A percentile compares a stretch with the other conserved stretches of the same genome.
Conservation (phyloP, 2,113 vertebrate genomes). For the Rutilus rutilus region DNA sequence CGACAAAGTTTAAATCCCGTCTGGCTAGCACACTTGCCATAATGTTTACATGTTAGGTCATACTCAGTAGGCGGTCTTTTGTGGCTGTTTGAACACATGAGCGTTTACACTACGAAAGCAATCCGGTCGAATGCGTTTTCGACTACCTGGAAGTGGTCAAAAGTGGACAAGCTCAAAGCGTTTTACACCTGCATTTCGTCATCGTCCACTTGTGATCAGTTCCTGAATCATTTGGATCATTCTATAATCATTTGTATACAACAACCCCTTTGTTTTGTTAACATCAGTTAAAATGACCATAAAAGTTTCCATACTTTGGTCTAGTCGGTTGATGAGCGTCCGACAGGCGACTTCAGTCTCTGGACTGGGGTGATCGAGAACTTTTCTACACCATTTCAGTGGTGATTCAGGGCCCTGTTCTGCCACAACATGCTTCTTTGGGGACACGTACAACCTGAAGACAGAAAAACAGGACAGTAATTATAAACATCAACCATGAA, state of each 20-base stretch:
- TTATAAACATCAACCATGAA: background rate
- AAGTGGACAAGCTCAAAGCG: too few species aligned
- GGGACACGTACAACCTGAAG: conserved; percentile 86
- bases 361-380: conserved; percentile 86
- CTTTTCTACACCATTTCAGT: conserved; percentile 88
- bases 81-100: too few species aligned
- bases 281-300: background rate
- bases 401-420: conserved; percentile 78
- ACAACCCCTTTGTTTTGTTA: background rate
- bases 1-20: too few species aligned
- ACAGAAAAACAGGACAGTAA: background rate
- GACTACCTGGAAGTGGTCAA: too few species aligned
- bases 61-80: too few species aligned
- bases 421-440: conserved; percentile 77
- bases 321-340: conserved; percentile 82
- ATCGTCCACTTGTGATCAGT: too few species aligned
- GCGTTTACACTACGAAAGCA: too few species aligned
- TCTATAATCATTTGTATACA: background rate
- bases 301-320: conserved; percentile 79
- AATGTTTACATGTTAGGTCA: too few species aligned
- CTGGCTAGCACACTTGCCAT: too few species aligned
- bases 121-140: too few species aligned
- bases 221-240: background rate
- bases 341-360: conserved; percentile 89
- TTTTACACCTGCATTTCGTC: too few species aligned